phyloP scores from a whole-genome alignment of 2,797 vertebrate genomes.

The Leptatherina wallacei region DNA sequence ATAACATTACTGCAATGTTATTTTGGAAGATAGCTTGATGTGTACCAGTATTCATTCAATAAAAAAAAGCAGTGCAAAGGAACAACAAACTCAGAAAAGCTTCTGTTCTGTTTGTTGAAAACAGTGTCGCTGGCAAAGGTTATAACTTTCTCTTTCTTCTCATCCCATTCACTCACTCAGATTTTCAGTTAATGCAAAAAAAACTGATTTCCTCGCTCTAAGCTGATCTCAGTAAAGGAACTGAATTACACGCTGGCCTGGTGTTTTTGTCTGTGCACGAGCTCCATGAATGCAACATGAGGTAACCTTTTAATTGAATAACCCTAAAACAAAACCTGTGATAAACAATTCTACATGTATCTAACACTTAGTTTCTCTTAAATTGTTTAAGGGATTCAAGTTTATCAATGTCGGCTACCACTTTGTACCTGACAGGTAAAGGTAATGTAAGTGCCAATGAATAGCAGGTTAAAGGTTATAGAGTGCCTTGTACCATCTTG shows the following conservation, averaged over 20 bases:
- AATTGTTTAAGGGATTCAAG: slow-evolving; percentile 43
- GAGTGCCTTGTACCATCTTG: slow-evolving; percentile 42
- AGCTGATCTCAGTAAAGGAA: slow-evolving; percentile 43
- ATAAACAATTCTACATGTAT: slow-evolving; percentile 70
- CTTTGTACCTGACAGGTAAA: slow-evolving; percentile 60
- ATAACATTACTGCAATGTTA: slow-evolving; percentile 72
- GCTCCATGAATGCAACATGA: slow-evolving; percentile 67
- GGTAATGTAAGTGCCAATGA: slow-evolving; percentile 57
- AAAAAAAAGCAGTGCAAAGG: slow-evolving; percentile 76
- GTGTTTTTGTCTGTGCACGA: slow-evolving; percentile 48
- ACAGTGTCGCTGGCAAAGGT: slow-evolving; percentile 67
- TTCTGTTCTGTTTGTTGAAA: slow-evolving; percentile 67
- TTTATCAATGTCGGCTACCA: slow-evolving; percentile 49
- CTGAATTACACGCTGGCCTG: slow-evolving; percentile 48
- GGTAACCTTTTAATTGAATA: slow-evolving; percentile 68
- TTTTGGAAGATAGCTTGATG: slow-evolving; percentile 75
- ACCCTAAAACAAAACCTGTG: slow-evolving; percentile 53
- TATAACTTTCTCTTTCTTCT: slow-evolving; percentile 29
- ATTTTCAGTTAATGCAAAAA: slow-evolving; percentile 40
- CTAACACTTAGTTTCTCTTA: slow-evolving; percentile 52
- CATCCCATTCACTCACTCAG: slow-evolving; percentile 54
- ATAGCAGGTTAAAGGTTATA: slow-evolving; percentile 64
- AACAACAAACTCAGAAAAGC: slow-evolving; percentile 70
- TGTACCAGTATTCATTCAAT: slow-evolving; percentile 66
- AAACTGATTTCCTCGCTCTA: slow-evolving; percentile 48